Conservation (phyloP, 2,888 invertebrate species). For the Drosophila tripunctata region DNA sequence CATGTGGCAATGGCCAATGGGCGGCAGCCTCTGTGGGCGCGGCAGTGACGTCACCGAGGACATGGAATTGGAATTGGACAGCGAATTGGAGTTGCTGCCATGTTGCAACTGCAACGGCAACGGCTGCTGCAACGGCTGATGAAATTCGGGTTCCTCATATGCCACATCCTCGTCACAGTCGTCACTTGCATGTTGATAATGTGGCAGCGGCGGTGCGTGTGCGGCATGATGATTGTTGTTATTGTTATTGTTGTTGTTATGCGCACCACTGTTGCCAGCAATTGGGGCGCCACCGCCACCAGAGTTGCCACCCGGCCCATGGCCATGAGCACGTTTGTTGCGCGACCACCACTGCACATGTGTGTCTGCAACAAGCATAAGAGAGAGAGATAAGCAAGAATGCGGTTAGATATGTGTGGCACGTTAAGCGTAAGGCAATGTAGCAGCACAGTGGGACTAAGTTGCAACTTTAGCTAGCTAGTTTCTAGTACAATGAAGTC, state of each 20-base stretch:
- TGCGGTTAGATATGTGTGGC: conserved; percentile 4
- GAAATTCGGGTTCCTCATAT: conserved; percentile 81
- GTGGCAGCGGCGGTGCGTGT: conserved; percentile 56
- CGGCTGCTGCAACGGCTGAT: conserved; percentile 82
- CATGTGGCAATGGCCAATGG: conserved; percentile 64
- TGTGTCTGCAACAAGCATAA: conserved; percentile 76
- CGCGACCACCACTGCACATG: conserved; percentile 85
- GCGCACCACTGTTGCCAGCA: conserved; percentile 46
- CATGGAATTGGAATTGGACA: conserved; percentile 56
- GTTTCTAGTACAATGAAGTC: no score
- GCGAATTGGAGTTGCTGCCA: conserved; percentile 58
- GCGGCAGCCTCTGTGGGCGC: conserved; percentile 52
- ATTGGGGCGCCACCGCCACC: conserved; percentile 39
- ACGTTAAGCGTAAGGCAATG: background rate
- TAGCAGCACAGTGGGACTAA: background rate
- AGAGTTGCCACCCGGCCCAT: conserved; percentile 32
- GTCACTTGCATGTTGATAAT: no score
- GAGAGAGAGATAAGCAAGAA: conserved; percentile 8
- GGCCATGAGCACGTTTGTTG: conserved; percentile 80
- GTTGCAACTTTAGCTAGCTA: no score
- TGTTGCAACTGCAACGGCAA: conserved; percentile 38
- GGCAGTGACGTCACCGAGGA: conserved; percentile 77
- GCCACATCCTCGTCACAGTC: conserved; percentile 79
- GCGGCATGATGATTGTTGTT: conserved; percentile 83
- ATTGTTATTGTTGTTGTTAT: conserved; percentile 64